Evolutionary conservation across 2,888 invertebrate species (phyloP).

Genomic region (Camponotus fellah): DNA sequence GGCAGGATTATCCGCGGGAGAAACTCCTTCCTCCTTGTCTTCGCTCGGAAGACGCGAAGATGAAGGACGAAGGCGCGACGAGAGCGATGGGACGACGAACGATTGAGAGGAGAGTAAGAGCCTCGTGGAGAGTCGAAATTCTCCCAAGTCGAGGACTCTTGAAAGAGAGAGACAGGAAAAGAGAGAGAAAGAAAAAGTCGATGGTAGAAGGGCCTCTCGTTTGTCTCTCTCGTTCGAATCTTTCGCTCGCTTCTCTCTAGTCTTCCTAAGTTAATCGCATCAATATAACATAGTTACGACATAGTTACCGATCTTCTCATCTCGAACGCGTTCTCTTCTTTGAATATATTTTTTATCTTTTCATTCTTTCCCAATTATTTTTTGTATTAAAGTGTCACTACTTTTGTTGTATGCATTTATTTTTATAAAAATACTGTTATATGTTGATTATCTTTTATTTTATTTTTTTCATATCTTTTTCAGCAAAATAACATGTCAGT

Average conservation of each 20-base stretch:
- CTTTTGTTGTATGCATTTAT: neutral
- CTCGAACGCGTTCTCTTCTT: slow-evolving; percentile 50
- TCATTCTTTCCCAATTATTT: neutral
- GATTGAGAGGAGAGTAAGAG: slow-evolving; percentile 48
- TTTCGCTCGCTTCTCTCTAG: slow-evolving; percentile 60
- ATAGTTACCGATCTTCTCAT: slow-evolving; percentile 39
- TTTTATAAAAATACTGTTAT: neutral
- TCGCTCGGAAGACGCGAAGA: slow-evolving; percentile 26
- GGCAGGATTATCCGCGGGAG: slow-evolving; percentile 8
- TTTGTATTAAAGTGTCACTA: neutral
- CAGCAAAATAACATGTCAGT: neutral
- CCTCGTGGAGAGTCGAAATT: slow-evolving; percentile 38
- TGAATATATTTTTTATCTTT: neutral
- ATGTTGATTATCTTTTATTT: neutral
- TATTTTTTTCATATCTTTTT: neutral
- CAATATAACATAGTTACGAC: slow-evolving; percentile 5
- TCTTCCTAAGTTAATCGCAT: slow-evolving; percentile 58
- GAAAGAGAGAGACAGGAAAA: neutral
- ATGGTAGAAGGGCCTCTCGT: slow-evolving; percentile 57
- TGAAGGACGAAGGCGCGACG: slow-evolving; percentile 42
- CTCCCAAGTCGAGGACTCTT: slow-evolving; percentile 36
- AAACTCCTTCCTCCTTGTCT: slow-evolving; percentile 11
- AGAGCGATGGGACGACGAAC: slow-evolving; percentile 38
- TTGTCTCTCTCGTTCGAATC: slow-evolving; percentile 71
- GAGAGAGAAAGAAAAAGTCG: slow-evolving; percentile 37